Evolutionary conservation across 2,888 invertebrate genomes (phyloP), one percentile per base, ranked within the genome.

Genomic region (Baccha elongata): DNA sequence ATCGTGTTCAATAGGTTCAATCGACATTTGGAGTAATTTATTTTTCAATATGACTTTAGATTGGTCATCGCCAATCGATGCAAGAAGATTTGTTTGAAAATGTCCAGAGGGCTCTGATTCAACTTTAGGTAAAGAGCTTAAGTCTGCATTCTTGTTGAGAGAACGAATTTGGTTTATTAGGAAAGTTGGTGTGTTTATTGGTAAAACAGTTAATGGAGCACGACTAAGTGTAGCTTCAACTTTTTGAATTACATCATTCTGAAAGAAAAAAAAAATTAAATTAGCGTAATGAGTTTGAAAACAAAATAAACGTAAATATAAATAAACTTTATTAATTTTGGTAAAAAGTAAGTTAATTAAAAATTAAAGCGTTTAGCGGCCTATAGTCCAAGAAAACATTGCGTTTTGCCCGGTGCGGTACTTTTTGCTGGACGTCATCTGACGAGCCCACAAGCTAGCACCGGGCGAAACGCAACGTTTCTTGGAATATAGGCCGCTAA

Each of bases 201-300:
- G 93, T 85, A 93, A 92, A 79, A 95, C 92, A 81, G 93, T 93
- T 1, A 97, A 91, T 0, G 98, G 98, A 0, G 95, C 96, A 85
- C 94, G 93, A 23, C 93, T 92, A 44, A 97, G 90, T 0, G 96
- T 94, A 53, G 93, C 92, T 80, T 94, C 91, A 10, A 97, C 95
- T 91, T 95, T 94, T 64, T 93, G 92, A 26, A 93, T 92, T 53
- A 98, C 94, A 89, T 94, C 94, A 68, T 94, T 93, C 93, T 95
- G 92, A 84, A 86, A 86, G 75, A 7, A 40, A n/a, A 53, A 0
- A 32, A n/a, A 67, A 23, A 23, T 23, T 23, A 23, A 4, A 23
- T 23, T 5, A 23, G 23, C n/a, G n/a, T n/a, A 23, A 23, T 23
- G 23, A 3, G 8, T 32, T 32, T 32, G 5, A 8, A 32, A 32